A percentile compares a stretch with the other conserved stretches of the same genome.
phyloP scores from a whole-genome alignment of 2,113 vertebrate species.

The Lophius piscatorius region DNA sequence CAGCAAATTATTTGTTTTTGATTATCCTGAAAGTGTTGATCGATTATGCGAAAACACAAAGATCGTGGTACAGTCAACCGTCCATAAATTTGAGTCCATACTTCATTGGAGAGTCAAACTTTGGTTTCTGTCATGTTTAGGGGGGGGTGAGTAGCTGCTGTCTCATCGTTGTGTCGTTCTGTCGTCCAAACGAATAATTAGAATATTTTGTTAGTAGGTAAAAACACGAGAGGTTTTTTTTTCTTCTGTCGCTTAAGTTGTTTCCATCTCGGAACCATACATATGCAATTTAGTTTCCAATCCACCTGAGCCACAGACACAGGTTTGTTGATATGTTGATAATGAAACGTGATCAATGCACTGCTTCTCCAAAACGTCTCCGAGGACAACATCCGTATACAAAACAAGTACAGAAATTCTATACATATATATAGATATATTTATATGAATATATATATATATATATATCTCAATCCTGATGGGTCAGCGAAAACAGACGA shows the following conservation, averaged over 20 bases:
- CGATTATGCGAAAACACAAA: slow-evolving; percentile 12
- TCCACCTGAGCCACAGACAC: slow-evolving; percentile 77
- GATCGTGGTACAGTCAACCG: slow-evolving; percentile 3
- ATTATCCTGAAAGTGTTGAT: not conserved
- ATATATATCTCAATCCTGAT: slow-evolving; percentile 40
- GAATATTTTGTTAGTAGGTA: slow-evolving; percentile 44
- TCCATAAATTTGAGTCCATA: too few relatives aligned
- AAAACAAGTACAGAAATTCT: slow-evolving; percentile 23
- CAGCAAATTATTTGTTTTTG: too few relatives aligned
- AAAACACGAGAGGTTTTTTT: slow-evolving; percentile 71
- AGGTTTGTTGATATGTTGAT: slow-evolving; percentile 42
- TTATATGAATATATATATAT: slow-evolving; percentile 37
- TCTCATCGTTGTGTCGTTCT: slow-evolving; percentile 17
- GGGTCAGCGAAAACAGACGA: slow-evolving; percentile 30
- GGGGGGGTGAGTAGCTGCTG: not conserved
- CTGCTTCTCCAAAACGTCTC: slow-evolving; percentile 64
- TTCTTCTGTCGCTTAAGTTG: slow-evolving; percentile 8
- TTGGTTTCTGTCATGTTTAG: slow-evolving; percentile 8
- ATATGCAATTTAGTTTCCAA: slow-evolving; percentile 70
- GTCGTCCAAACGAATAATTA: slow-evolving; percentile 35
- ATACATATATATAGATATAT: slow-evolving; percentile 41
- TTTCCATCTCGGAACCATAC: slow-evolving; percentile 69
- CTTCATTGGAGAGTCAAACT: slow-evolving; percentile 13
- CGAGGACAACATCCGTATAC: slow-evolving; percentile 43
- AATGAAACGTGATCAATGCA: slow-evolving; percentile 57